These are phyloP conservation scores for Pygoscelis antarcticus DNA, from an alignment of 2,113 vertebrate genomes.

Conservation along the genomic window DNA sequence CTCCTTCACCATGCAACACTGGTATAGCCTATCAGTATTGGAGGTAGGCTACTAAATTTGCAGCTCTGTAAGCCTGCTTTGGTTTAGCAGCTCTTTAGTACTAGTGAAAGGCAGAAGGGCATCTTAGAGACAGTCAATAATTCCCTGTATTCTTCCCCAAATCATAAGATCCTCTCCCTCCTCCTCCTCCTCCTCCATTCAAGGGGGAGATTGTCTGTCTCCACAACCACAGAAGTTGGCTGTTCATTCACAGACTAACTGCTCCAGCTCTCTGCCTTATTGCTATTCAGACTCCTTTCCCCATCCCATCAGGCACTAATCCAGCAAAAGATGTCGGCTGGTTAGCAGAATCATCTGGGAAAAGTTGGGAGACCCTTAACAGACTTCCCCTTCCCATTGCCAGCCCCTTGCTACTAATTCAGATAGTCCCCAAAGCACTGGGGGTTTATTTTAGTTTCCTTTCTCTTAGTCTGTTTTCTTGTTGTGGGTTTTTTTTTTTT, in stretches of 20 bases:
- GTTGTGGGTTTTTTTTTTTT: not conserved
- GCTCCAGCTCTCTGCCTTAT: constrained; percentile 8
- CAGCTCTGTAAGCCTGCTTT: not conserved
- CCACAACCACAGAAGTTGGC: not conserved
- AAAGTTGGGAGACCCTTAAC: constrained; percentile 3
- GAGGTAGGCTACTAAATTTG: not conserved
- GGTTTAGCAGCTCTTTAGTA: not conserved
- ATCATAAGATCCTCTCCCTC: not conserved
- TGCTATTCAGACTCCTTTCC: not conserved
- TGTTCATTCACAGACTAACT: not conserved
- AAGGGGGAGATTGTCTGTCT: not conserved
- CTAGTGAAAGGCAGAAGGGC: not conserved
- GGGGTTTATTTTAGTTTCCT: not conserved
- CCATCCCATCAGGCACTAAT: not conserved
- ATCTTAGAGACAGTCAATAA: not conserved
- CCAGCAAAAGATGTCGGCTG: not conserved
- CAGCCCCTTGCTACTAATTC: not conserved
- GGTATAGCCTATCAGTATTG: not conserved
- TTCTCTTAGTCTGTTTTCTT: not conserved
- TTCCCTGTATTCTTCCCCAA: not conserved
- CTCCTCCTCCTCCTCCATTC: not conserved
- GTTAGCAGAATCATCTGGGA: constrained; percentile 31
- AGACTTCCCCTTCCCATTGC: not conserved
- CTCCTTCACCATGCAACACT: not conserved
- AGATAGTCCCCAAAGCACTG: not conserved